phyloP scores from a whole-genome alignment of 37 sponge, comb jelly and placozoan species.

The Mnemiopsis leidyi region DNA sequence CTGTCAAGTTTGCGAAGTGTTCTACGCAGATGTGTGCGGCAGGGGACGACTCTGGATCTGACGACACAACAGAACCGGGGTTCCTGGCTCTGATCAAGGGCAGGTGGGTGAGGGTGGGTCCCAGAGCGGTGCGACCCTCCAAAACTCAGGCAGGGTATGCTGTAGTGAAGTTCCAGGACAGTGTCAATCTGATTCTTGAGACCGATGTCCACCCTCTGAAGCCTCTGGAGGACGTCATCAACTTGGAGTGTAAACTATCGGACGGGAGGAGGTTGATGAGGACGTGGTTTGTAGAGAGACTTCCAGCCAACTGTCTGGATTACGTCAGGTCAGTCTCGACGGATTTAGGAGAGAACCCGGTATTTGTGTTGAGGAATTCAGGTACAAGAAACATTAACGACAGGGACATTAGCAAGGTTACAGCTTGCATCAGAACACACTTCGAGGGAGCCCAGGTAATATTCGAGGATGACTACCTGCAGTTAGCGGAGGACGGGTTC shows the following conservation, averaged over 20 bases:
- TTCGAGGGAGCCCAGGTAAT: neutral
- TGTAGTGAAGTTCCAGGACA: neutral
- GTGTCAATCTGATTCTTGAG: neutral
- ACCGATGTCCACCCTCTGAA: neutral
- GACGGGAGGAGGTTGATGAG: slow-evolving; percentile 18
- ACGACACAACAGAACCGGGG: neutral
- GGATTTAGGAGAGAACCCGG: neutral
- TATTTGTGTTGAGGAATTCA: neutral
- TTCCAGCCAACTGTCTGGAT: slow-evolving; percentile 5
- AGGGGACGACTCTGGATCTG: neutral
- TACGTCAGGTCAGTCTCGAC: neutral
- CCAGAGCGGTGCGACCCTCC: slow-evolving; percentile 30
- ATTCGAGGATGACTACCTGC: slow-evolving; percentile 42
- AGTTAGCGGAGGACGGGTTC: slow-evolving; percentile 23
- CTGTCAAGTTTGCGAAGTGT: neutral
- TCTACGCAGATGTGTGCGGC: neutral
- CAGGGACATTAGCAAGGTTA: neutral
- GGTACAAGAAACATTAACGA: neutral
- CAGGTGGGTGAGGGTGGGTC: neutral
- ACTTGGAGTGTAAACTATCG: slow-evolving; percentile 8
- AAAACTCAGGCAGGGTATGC: slow-evolving; percentile 34
- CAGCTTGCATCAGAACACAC: slow-evolving; percentile 9
- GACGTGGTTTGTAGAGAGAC: slow-evolving; percentile 42
- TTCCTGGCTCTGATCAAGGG: neutral
- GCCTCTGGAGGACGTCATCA: neutral